Base-by-base conservation (phyloP, 2,888 invertebrate genomes). In the Phrixothrix hirtus region DNA sequence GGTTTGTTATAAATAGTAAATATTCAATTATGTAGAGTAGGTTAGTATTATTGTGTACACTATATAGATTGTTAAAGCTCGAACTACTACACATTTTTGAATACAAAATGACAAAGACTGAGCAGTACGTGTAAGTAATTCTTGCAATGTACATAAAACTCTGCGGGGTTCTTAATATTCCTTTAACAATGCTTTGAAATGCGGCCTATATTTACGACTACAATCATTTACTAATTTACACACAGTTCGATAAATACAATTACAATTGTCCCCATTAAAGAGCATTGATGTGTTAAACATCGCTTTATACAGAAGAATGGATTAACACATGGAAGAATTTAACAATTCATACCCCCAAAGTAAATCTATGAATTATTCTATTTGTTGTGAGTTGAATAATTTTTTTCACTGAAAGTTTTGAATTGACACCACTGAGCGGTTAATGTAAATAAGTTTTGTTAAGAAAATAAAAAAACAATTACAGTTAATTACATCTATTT, bases 171-270 rank as follows among this genome's bases (percentile, higher is more conserved):
- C 63, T 60, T 59, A 57, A 36, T 46, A 50, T 55, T 57, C 36
- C 36, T 38, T 63, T 70, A 66, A 69, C 67, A 67, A 67, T 62
- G 65, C 63, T 66, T 68, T 68, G 68, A 67, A 60, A 45, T 61
- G 60, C 57, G 54, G 66, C 60, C 62, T 62, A 61, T 67, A 72
- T 72, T 74, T 72, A 72, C 71, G 65, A 62, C 61, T 68, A 71
- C 72, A 73, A 71, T 74, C 73, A 74, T 74, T 74, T 74, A 71
- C 68, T 73, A 69, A 74, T 74, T 74, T 72, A 63, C 60, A 68
- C 71, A 75, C 75, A 74, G 69, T 73, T 67, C 73, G 71, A 72
- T 74, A 75, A 74, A 72, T 73, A 71, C 73, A 69, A 71, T 74
- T 73, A 70, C 73, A 70, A 72, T 72, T 70, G 67, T 63, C 60